Percentiles rank a stretch among this genome's conserved stretches.
phyloP scores from a whole-genome alignment of 2,888 invertebrate species.

The Drosophila histrio region DNA sequence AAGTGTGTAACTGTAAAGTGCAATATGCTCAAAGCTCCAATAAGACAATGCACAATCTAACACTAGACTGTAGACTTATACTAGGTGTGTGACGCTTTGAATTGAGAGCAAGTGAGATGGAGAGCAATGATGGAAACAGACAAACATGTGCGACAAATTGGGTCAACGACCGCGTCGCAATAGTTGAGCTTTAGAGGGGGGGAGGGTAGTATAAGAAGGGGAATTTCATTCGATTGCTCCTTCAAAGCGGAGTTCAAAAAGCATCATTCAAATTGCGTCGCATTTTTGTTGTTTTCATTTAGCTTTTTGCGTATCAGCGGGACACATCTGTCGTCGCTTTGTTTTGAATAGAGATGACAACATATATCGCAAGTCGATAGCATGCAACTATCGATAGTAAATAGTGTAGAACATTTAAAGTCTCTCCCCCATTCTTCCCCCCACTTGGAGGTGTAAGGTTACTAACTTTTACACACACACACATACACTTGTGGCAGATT shows the following conservation, averaged over 20 bases:
- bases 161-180: constrained; percentile 81
- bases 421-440: not conserved
- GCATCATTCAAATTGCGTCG: constrained; percentile 57
- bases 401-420: not conserved
- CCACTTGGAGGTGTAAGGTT: not conserved
- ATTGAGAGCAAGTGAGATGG: constrained; percentile 24
- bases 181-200: constrained; percentile 44
- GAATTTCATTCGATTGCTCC: constrained; percentile 5
- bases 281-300: constrained; percentile 39
- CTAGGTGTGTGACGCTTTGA: constrained; percentile 15
- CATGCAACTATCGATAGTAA: not conserved
- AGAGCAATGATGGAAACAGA: constrained; percentile 3
- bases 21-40: constrained; percentile 23
- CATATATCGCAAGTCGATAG: constrained; percentile 13
- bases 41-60: constrained; percentile 24
- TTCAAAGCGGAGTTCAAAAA: constrained; percentile 24
- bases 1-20: constrained; percentile 27
- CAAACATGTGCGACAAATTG: constrained; percentile 67
- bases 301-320: constrained; percentile 54
- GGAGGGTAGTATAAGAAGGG: not conserved
- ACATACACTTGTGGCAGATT: constrained; percentile 48
- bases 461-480: not conserved
- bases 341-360: constrained; percentile 11
- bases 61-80: constrained; percentile 8
- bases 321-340: constrained; percentile 19